Conservation (phyloP, 1,140 invertebrate species). For the Euura saliciscinereae region DNA sequence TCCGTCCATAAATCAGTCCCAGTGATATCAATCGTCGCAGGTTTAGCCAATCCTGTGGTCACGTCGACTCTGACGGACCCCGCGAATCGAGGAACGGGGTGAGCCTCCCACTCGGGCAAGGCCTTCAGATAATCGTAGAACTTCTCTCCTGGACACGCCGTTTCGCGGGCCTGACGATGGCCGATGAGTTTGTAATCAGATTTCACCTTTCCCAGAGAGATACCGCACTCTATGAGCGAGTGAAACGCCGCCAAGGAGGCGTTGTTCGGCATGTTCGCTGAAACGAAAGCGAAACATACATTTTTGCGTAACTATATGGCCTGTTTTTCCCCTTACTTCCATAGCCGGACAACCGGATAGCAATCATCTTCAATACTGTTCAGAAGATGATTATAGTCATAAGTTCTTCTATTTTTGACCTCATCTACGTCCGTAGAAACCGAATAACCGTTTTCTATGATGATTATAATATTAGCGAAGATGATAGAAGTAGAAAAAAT, state of each 20-base stretch:
- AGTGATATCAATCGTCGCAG: background rate
- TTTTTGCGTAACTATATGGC: no score
- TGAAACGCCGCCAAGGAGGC: conserved; percentile 51
- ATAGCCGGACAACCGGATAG: no score
- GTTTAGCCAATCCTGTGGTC: no score
- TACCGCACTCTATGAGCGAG: conserved; percentile 55
- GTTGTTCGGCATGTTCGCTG: conserved; percentile 59
- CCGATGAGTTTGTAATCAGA: conserved; percentile 55
- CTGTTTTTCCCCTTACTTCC: no score
- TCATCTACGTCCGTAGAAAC: no score
- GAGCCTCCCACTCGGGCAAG: conserved; percentile 55
- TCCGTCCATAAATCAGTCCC: background rate
- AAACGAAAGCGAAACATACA: background rate
- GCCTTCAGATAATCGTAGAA: conserved; percentile 61
- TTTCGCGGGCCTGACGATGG: conserved; percentile 58
- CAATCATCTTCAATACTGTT: no score
- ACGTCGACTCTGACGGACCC: no score
- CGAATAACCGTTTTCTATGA: no score
- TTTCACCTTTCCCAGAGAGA: conserved; percentile 48
- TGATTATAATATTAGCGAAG: no score
- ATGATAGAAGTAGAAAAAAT: no score
- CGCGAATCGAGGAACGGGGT: conserved; percentile 25
- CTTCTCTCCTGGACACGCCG: conserved; percentile 58
- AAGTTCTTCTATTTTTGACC: no score
- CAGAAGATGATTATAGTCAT: no score